Conservation (phyloP, 1,140 invertebrate genomes). For the Tribolium castaneum region DNA sequence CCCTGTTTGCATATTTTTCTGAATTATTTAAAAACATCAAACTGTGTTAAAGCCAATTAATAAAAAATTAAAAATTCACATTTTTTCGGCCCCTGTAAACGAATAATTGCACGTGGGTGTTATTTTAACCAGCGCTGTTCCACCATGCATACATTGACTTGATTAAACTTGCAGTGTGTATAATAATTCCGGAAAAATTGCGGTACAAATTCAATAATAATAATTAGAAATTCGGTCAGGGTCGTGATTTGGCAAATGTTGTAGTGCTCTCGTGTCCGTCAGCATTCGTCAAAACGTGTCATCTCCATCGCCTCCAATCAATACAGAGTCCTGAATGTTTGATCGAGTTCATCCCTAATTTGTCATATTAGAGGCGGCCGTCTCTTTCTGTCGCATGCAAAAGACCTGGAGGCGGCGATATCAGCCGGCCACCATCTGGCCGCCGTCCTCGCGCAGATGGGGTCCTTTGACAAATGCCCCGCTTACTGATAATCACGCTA, state of each 20-base stretch:
- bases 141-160: background rate
- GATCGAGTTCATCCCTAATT: conserved; percentile 45
- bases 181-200: background rate
- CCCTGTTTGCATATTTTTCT: too few species aligned
- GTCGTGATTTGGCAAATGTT: background rate
- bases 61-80: background rate
- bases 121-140: background rate
- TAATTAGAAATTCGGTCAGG: background rate
- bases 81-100: background rate
- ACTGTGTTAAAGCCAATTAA: background rate
- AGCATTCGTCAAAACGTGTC: conserved; percentile 45
- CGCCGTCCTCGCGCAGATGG: conserved; percentile 42
- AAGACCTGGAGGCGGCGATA: conserved; percentile 13
- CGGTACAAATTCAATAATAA: background rate
- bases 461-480: conserved; percentile 44
- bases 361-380: conserved; percentile 29
- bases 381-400: conserved; percentile 17
- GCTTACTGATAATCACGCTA: conserved; percentile 49
- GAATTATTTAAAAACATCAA: too few species aligned
- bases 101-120: background rate
- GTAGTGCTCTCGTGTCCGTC: too few species aligned
- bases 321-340: conserved; percentile 34
- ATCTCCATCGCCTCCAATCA: conserved; percentile 77
- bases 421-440: conserved; percentile 42
- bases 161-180: background rate